Base-by-base conservation (phyloP, 2,113 vertebrate genomes). In the Gymnocephalus cernua region DNA sequence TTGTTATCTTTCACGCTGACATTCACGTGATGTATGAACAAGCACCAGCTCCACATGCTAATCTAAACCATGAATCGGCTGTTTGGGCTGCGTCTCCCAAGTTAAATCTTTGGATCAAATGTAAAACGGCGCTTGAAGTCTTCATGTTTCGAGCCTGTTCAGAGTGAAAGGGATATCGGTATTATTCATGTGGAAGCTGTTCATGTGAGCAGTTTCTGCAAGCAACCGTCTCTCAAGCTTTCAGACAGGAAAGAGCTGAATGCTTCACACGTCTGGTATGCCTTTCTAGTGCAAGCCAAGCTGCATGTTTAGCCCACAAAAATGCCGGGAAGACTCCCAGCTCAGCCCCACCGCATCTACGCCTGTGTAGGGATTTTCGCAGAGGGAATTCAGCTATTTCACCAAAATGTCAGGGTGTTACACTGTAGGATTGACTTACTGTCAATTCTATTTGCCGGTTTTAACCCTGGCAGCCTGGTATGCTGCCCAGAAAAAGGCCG, bases 231-330 rank as follows among this genome's bases (percentile, higher is more conserved):
- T 82, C 91, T 75, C 73, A 14, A 15, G 79, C 85, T 79, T 82
- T 57, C 78, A 92, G 89, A 90, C 89, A 91, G 90, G 85, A 93
- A 92, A 75, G 85, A 81, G 83, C 83, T 77, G 88, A 87, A 89
- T 89, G 90, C 83, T 91, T 91, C 86, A 90, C 87, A 76, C 41
- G 89, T 94, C 92, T 95, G 92, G 91, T 93, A 93, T 92, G 87
- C 88, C 91, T 93, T 92, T 93, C 85, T 90, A 90, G 84, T 88
- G 73, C 76, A n/a, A 88, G 91, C 92, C 91, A 91, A 92, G 90
- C 85, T 84, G 89, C 91, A 78, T 84, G 91, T 91, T 90, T 85
- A 89, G 82, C 81, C 92, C 92, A 92, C 93, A 93, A 92, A 91
- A 91, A 93, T 92, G 91, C 87, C 8, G 88, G 87, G 82, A 91